Conservation (phyloP, 2,113 vertebrate species). For the Turnix velox region DNA sequence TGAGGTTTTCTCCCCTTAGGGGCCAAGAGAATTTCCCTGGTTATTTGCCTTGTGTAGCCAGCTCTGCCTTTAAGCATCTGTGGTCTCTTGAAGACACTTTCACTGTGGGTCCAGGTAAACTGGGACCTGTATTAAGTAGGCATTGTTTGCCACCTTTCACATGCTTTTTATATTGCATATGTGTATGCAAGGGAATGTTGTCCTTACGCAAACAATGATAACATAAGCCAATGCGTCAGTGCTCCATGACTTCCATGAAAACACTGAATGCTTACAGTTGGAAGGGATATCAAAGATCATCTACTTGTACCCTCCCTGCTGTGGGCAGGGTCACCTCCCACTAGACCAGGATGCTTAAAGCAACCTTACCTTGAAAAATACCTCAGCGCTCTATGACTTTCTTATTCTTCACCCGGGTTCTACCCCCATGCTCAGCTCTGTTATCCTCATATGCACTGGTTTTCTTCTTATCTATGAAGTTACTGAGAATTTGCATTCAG, state of each 20-base stretch:
- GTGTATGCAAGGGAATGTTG: not conserved
- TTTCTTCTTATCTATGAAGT: not conserved
- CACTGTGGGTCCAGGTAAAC: not conserved
- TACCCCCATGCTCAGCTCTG: not conserved
- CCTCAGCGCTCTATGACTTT: not conserved
- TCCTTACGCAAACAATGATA: not conserved
- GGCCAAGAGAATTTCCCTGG: constrained; percentile 1
- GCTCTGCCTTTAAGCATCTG: not conserved
- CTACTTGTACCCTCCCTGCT: too few species aligned
- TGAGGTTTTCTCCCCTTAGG: not conserved
- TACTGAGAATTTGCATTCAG: not conserved
- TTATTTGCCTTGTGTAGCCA: not conserved
- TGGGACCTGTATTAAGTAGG: not conserved
- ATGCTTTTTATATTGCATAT: not conserved
- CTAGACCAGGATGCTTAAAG: too few species aligned
- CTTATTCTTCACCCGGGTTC: not conserved
- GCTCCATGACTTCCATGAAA: not conserved
- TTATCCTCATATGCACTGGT: not conserved
- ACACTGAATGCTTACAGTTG: too few species aligned
- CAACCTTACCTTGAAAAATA: too few species aligned
- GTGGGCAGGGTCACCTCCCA: too few species aligned
- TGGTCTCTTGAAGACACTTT: not conserved
- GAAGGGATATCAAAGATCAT: too few species aligned
- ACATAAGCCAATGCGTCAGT: not conserved
- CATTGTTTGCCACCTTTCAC: not conserved